These are phyloP conservation scores for Ornithoptera alexandrae DNA, from an alignment of 2,888 invertebrate genomes.

Conservation along the genomic window DNA sequence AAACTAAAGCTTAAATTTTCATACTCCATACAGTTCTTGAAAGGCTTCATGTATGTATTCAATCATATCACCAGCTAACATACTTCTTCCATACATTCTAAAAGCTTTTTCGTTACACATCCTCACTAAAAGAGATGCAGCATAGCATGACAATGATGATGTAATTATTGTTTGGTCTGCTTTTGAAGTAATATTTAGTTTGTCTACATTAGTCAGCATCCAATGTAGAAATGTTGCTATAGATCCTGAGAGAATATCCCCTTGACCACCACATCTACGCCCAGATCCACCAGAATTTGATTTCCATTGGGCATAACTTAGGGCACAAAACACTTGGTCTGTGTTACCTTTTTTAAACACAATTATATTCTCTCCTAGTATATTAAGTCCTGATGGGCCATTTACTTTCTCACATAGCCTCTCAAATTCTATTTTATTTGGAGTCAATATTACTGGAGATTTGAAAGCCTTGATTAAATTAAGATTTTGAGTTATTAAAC, in stretches of 20 bases:
- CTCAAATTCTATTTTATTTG: slow-evolving; percentile 93
- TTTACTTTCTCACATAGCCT: slow-evolving; percentile 83
- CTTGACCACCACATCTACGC: slow-evolving; percentile 98
- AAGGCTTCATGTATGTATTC: slow-evolving; percentile 89
- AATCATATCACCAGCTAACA: slow-evolving; percentile 93
- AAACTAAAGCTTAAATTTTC: slow-evolving; percentile 24
- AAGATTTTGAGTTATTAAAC: slow-evolving; percentile 84
- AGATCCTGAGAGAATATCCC: slow-evolving; percentile 94
- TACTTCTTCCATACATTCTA: slow-evolving; percentile 87
- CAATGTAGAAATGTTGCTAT: slow-evolving; percentile 92
- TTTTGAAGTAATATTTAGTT: slow-evolving; percentile 40
- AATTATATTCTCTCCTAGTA: slow-evolving; percentile 79
- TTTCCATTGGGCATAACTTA: slow-evolving; percentile 67
- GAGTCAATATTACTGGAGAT: slow-evolving; percentile 87
- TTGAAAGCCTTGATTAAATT: slow-evolving; percentile 85
- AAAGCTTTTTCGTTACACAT: slow-evolving; percentile 91
- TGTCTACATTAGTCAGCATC: slow-evolving; percentile 74
- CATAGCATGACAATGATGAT: slow-evolving; percentile 87
- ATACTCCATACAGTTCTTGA: slow-evolving; percentile 63
- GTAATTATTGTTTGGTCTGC: slow-evolving; percentile 70
- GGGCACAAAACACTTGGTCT: slow-evolving; percentile 83
- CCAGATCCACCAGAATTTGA: slow-evolving; percentile 88
- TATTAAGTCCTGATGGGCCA: slow-evolving; percentile 69
- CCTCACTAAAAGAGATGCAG: slow-evolving; percentile 89
- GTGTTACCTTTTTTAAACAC: slow-evolving; percentile 88